Base-by-base conservation (phyloP, 53 echinoderm and acorn worm species). In the Pentamera pediparva region DNA sequence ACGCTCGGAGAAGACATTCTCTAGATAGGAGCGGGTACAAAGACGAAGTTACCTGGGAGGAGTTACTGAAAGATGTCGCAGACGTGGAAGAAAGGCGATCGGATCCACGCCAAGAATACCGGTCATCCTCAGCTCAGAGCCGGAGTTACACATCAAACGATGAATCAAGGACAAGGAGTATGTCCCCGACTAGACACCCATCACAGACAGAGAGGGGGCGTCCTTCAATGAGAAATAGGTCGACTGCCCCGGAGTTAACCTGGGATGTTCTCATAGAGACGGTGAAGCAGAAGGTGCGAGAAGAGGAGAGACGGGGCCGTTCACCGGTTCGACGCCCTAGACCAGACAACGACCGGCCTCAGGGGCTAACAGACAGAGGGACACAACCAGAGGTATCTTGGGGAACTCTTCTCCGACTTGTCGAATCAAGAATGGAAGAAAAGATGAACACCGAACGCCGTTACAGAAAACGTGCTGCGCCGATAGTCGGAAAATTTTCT, bases 401-500 rank as follows among this genome's bases (percentile, higher is more conserved):
- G 73, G 54, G 35, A 17, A 72, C 52, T 7, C 34, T 72, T 4
- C 33, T 72, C n/a, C 32, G 52, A 18, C 34, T 54, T 22, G 54
- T 49, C 52, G 73, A 72, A 37, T 33, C 73, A 2, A 52, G 36
- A 9, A 37, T 72, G 0, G 73, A 72, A 33, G 73, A 72, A 32
- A 51, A 35, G 34, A 6, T 72, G 32, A 53, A 21, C 5, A 53
- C n/a, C 5, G 55, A 54, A 35, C 52, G 26, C 2, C 35, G 20
- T 32, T 72, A 50, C 36, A 53, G 32, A 53, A 48, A 70, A 51
- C 31, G 50, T 31, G 32, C 50, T 19, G 70, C 33, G n/a, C 70
- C 70, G 28, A 31, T 70, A 5, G 36, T 72, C 20, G 73, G 73
- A 53, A 72, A 52, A 28, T 52, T 72, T 52, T 53, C 73, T 4